Conservation (phyloP, 2,797 vertebrate genomes). For the Manis crassicaudata region DNA sequence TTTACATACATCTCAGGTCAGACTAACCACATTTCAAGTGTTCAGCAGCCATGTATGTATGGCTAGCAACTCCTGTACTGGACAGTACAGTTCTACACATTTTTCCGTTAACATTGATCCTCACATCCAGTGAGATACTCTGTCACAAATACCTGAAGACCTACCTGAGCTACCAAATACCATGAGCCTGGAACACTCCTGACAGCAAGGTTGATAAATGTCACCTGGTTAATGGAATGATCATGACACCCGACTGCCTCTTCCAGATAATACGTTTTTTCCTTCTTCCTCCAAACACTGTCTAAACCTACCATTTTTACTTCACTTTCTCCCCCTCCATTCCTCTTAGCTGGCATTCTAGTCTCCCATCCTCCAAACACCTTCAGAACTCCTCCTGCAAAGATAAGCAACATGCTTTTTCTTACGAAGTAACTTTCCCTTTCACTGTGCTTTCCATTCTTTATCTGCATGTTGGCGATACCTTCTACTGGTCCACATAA, state of each 20-base stretch:
- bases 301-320: not conserved
- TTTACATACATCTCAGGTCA: not conserved
- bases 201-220: not conserved
- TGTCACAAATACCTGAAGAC: not conserved
- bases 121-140: not conserved
- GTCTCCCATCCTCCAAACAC: not conserved
- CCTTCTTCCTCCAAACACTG: not conserved
- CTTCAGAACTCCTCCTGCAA: not conserved
- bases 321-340: not conserved
- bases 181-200: not conserved
- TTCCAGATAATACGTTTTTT: not conserved
- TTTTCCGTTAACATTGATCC: not conserved
- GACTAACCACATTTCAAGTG: not conserved
- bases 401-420: not conserved
- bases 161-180: not conserved
- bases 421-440: not conserved
- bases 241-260: not conserved
- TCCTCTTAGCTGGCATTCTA: not conserved
- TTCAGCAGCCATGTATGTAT: not conserved
- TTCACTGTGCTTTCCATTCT: not conserved
- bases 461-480: not conserved
- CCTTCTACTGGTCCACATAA: not conserved
- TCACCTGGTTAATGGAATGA: not conserved
- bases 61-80: fast-evolving
- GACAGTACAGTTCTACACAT: not conserved